Conservation (phyloP, 2,113 vertebrate species). For the Odocoileus hemionus region DNA sequence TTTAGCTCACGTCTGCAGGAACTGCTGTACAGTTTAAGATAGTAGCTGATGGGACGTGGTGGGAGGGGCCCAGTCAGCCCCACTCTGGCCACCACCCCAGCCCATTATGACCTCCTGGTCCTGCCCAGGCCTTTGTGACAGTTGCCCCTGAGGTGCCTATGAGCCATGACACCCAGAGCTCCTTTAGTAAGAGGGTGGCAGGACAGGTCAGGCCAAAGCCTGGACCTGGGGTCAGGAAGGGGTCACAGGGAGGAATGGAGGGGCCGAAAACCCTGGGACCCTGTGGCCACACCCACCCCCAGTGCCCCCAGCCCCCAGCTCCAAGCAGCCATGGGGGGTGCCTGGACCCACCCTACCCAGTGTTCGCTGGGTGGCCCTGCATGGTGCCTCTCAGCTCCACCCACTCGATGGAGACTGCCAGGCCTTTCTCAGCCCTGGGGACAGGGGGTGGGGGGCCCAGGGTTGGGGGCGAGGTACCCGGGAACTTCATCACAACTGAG, state of each 20-base stretch:
- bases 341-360: constrained; percentile 50
- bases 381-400: background rate
- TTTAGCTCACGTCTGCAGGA: too few species aligned
- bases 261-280: constrained; percentile 27
- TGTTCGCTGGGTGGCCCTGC: constrained; percentile 62
- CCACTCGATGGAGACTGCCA: background rate
- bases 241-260: constrained; percentile 64
- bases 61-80: background rate
- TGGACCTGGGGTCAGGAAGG: constrained; percentile 53
- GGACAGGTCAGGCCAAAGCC: constrained; percentile 51
- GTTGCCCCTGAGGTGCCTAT: background rate
- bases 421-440: background rate
- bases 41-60: background rate
- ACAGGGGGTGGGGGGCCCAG: background rate
- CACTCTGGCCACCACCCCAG: background rate
- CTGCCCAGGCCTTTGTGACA: constrained; percentile 65
- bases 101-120: constrained; percentile 66
- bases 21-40: background rate
- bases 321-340: background rate
- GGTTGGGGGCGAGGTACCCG: background rate
- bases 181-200: constrained; percentile 53
- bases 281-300: constrained; percentile 40
- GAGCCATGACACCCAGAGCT: background rate
- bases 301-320: constrained; percentile 30
- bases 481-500: background rate